Conservation (phyloP, 2,888 invertebrate species). For the Lampropteryx suffumata region DNA sequence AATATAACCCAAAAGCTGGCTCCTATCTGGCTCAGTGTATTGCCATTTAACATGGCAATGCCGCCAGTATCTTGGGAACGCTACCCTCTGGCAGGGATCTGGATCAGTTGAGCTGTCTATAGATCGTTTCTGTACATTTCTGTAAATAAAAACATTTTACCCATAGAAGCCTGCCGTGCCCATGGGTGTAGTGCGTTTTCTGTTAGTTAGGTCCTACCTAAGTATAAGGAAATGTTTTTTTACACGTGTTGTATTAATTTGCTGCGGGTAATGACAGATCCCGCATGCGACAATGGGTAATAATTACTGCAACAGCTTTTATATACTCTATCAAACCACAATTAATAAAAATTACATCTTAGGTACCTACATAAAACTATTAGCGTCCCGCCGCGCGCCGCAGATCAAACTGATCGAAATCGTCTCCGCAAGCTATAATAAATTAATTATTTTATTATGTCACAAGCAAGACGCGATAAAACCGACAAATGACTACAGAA, state of each 20-base stretch:
- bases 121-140: too few species aligned
- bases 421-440: constrained; percentile 69
- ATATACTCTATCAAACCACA: constrained; percentile 67
- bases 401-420: constrained; percentile 73
- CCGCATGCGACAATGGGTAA: constrained; percentile 57
- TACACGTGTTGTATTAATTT: not conserved
- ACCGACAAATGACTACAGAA: constrained; percentile 73
- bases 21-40: too few species aligned
- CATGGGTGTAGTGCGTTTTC: too few species aligned
- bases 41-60: too few species aligned
- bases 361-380: constrained; percentile 78
- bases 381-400: constrained; percentile 70
- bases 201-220: too few species aligned
- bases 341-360: constrained; percentile 79
- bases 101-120: too few species aligned
- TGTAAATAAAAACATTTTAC: too few species aligned
- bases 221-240: too few species aligned
- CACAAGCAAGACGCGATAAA: constrained; percentile 70
- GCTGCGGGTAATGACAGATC: constrained; percentile 40
- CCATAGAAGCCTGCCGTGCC: too few species aligned
- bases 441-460: constrained; percentile 82
- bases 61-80: too few species aligned
- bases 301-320: constrained; percentile 50
- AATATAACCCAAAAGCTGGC: too few species aligned
- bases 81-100: too few species aligned